A percentile compares a stretch with the other conserved stretches of the same genome.
These are phyloP conservation scores for Liopterus haemorrhoidalis DNA, from an alignment of 2,888 invertebrate species.

Conservation along the genomic window DNA sequence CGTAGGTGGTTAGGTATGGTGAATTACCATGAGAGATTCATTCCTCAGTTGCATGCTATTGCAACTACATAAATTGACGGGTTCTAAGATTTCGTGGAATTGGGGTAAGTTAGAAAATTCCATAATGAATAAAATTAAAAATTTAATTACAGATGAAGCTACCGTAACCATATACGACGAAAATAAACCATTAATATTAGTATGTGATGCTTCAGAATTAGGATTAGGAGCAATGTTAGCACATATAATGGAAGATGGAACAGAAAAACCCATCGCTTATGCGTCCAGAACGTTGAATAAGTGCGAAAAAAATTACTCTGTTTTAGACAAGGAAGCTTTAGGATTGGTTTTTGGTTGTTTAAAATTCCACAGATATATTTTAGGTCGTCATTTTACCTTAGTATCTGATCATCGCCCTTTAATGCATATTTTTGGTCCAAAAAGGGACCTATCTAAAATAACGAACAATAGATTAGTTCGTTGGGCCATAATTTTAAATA, in stretches of 20 bases:
- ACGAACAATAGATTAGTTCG: conserved; percentile 31
- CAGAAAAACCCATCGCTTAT: conserved; percentile 28
- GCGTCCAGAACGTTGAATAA: conserved; percentile 24
- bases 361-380: conserved; percentile 24
- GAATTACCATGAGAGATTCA: conserved; percentile 6
- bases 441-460: conserved; percentile 27
- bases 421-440: conserved; percentile 31
- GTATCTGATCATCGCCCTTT: conserved; percentile 39
- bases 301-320: conserved; percentile 30
- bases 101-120: not conserved
- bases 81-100: not conserved
- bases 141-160: not conserved
- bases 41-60: conserved; percentile 7
- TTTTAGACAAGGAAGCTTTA: conserved; percentile 32
- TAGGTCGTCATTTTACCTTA: conserved; percentile 30
- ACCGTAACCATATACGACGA: conserved; percentile 3
- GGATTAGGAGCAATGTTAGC: conserved; percentile 36
- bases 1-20: not conserved
- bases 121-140: conserved; percentile 4
- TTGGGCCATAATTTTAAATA: conserved; percentile 34
- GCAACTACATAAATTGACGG: no score
- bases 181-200: conserved; percentile 11
- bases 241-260: conserved; percentile 25
- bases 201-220: conserved; percentile 40
- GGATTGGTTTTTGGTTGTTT: conserved; percentile 30